Percentiles rank a stretch among this genome's conserved stretches.
Conservation (phyloP, 2,113 vertebrate species). For the Calypte anna region DNA sequence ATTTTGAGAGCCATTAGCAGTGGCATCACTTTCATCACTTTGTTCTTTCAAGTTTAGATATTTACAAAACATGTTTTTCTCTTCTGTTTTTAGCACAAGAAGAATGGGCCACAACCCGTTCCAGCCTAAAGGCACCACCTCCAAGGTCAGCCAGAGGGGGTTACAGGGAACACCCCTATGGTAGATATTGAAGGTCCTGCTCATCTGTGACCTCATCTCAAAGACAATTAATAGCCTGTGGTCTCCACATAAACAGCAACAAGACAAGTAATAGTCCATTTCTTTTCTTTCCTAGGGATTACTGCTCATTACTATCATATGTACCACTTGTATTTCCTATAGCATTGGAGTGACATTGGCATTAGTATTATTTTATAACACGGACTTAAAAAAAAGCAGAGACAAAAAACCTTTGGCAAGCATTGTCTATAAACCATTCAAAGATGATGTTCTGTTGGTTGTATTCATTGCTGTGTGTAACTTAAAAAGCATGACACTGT, state of each 20-base stretch:
- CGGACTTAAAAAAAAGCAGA: constrained; percentile 70
- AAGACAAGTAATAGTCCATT: constrained; percentile 89
- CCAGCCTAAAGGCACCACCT: constrained; percentile 91
- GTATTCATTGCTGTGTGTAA: constrained; percentile 83
- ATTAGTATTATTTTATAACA: constrained; percentile 82
- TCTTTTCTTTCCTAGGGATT: constrained; percentile 82
- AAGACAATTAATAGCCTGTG: constrained; percentile 85
- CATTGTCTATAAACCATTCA: constrained; percentile 78
- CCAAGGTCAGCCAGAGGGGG: constrained; percentile 91
- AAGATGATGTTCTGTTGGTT: constrained; percentile 83
- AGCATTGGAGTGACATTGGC: constrained; percentile 76
- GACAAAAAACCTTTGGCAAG: constrained; percentile 70
- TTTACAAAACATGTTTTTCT: constrained; percentile 55
- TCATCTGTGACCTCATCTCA: constrained; percentile 85
- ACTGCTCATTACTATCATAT: constrained; percentile 76
- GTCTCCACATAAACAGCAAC: constrained; percentile 83
- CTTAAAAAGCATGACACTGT: constrained; percentile 82
- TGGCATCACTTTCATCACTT: background rate
- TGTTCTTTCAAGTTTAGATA: background rate
- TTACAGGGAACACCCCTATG: constrained; percentile 99
- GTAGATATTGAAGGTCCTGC: constrained; percentile 99
- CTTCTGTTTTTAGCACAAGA: constrained; percentile 86
- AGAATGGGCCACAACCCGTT: constrained; percentile 88
- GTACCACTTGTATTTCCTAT: constrained; percentile 81
- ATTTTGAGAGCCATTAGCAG: background rate